Evolutionary conservation across 53 echinoderm and acorn worm species (phyloP).

Genomic region (Antedon mediterranea): DNA sequence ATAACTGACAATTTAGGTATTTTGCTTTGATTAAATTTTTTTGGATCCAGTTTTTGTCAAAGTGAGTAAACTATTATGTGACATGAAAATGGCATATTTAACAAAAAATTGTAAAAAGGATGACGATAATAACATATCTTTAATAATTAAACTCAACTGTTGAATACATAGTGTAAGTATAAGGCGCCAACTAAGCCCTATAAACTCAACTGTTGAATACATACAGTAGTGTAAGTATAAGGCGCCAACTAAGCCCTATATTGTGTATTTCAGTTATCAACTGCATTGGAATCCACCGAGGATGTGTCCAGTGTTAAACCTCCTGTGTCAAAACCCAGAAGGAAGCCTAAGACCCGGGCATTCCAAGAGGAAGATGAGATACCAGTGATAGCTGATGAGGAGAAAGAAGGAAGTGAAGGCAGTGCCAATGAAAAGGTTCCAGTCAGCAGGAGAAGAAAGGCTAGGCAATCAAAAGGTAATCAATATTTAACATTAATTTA

Average conservation of each 20-base stretch:
- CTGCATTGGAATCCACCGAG: constrained; percentile 52
- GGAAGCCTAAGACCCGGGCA: constrained; percentile 19
- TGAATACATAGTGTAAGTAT: not conserved
- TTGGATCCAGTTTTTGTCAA: no score
- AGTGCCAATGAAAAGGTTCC: not conserved
- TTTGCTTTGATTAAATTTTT: no score
- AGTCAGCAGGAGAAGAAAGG: constrained; percentile 10
- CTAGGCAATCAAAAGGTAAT: constrained; percentile 16
- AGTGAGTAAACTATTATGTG: no score
- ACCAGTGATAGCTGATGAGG: constrained; percentile 27
- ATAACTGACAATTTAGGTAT: no score
- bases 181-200: not conserved
- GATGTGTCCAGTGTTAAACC: constrained; percentile 7
- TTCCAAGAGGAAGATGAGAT: constrained; percentile 19
- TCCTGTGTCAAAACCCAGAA: constrained; percentile 11
- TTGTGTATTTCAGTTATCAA: constrained; percentile 33
- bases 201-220: no score
- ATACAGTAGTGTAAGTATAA: not conserved
- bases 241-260: not conserved
- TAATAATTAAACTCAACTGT: no score
- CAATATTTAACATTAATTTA: no score
- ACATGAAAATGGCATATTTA: no score
- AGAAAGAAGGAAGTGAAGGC: constrained; percentile 7
- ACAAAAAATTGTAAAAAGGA: no score
- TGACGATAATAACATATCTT: no score